A percentile compares a stretch with the other conserved stretches of the same genome.
These are phyloP conservation scores for Nothura maculosa DNA, from an alignment of 2,797 vertebrate genomes.

Conservation along the genomic window DNA sequence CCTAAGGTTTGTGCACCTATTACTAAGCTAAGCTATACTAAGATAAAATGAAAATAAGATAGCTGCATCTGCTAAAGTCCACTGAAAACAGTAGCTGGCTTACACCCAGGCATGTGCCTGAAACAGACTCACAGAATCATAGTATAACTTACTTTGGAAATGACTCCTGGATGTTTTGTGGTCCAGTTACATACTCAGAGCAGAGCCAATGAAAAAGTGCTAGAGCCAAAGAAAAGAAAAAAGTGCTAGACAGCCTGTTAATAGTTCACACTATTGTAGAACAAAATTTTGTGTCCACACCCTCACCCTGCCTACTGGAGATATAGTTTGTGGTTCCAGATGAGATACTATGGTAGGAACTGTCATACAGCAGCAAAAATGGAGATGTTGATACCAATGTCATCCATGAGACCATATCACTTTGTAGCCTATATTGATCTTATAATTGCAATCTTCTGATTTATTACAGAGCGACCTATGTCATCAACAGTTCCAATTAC, in stretches of 20 bases:
- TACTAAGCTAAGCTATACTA: background rate
- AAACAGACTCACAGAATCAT: background rate
- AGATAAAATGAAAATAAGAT: background rate
- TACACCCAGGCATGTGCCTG: background rate
- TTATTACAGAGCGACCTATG: background rate
- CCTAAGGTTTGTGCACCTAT: background rate
- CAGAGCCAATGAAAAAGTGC: background rate
- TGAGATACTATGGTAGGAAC: background rate
- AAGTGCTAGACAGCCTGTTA: background rate
- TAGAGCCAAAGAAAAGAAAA: background rate
- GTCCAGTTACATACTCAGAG: fast-evolving
- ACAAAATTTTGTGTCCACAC: background rate
- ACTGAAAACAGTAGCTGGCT: background rate
- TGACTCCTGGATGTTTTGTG: background rate
- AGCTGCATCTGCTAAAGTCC: fast-evolving
- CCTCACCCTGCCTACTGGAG: background rate
- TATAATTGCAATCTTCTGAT: slow-evolving; percentile 23
- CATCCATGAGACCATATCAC: background rate
- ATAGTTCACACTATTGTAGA: background rate
- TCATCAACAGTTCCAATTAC: slow-evolving; percentile 9
- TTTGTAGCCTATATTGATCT: background rate
- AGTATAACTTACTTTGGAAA: background rate
- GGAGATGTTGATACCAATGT: background rate
- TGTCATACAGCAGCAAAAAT: background rate
- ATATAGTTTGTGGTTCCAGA: background rate